Percentiles rank a stretch among this genome's conserved stretches.
phyloP scores from a whole-genome alignment of 2,797 vertebrate genomes.

The Mionectes olivaceus region DNA sequence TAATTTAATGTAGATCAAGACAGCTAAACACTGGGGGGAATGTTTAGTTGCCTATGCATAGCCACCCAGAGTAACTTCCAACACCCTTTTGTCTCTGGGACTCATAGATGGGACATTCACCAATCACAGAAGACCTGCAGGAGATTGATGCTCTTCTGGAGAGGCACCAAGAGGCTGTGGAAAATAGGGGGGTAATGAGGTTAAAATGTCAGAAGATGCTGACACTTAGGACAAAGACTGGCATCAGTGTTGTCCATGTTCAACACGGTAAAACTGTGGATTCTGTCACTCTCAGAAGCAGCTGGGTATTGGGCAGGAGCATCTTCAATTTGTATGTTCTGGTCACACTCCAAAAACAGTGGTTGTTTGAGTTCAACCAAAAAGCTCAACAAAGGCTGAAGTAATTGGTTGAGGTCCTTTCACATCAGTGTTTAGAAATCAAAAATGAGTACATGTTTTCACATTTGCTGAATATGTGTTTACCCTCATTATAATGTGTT shows the following conservation, averaged over 20 bases:
- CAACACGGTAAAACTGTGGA: not conserved
- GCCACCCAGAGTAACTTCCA: not conserved
- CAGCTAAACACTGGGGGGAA: not conserved
- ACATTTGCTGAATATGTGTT: not conserved
- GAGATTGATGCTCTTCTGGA: not conserved
- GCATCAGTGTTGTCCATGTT: accelerated
- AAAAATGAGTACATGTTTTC: not conserved
- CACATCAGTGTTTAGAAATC: not conserved
- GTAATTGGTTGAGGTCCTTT: not conserved
- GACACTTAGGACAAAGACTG: not conserved
- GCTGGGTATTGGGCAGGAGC: not conserved
- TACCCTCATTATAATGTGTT: not conserved
- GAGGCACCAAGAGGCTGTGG: accelerated
- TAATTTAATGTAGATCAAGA: not conserved
- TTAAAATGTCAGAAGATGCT: accelerated
- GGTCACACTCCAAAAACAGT: not conserved
- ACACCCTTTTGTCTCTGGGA: not conserved
- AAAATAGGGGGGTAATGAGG: accelerated
- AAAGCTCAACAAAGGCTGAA: not conserved
- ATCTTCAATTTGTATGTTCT: not conserved
- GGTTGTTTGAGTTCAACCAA: not conserved
- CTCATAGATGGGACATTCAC: not conserved
- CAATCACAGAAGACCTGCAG: not conserved
- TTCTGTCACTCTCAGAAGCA: not conserved
- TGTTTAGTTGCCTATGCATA: not conserved